These are phyloP conservation scores for Anisognathus igniventris DNA, from an alignment of 2,797 vertebrate genomes.

Conservation along the genomic window DNA sequence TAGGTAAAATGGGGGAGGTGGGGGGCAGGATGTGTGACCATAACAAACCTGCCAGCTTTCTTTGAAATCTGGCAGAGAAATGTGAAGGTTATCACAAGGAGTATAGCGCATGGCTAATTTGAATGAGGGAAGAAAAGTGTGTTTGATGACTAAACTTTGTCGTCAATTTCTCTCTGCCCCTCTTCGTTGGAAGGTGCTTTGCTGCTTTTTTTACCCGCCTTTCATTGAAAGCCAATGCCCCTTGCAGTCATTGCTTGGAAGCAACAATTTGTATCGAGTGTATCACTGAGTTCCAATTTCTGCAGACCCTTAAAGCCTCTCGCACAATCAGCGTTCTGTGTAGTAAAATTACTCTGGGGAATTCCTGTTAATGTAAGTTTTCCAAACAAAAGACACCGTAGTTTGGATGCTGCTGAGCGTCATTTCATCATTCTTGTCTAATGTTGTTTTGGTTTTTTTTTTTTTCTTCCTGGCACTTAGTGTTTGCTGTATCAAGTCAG, in stretches of 20 bases:
- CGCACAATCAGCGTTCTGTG: accelerated
- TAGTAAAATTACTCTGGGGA: not conserved
- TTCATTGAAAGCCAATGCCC: not conserved
- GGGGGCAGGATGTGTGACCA: accelerated
- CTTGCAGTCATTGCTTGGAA: not conserved
- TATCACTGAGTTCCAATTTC: not conserved
- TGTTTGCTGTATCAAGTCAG: not conserved
- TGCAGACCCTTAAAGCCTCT: not conserved
- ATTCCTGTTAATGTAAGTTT: not conserved
- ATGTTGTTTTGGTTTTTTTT: too few relatives aligned
- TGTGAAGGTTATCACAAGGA: not conserved
- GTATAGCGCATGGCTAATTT: not conserved
- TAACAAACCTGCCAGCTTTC: not conserved
- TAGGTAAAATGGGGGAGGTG: accelerated
- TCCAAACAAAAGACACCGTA: accelerated
- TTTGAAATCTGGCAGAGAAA: not conserved
- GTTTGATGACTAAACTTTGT: not conserved
- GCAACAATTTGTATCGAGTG: not conserved
- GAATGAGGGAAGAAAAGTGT: not conserved
- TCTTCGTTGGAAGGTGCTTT: not conserved
- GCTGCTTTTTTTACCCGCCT: accelerated
- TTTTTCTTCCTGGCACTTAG: accelerated
- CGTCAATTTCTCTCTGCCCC: not conserved
- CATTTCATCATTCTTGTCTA: not conserved
- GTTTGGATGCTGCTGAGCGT: not conserved